A percentile compares a stretch with the other conserved stretches of the same genome.
phyloP scores from a whole-genome alignment of 53 echinoderm and acorn worm genomes.

The Holothuria scabra region DNA sequence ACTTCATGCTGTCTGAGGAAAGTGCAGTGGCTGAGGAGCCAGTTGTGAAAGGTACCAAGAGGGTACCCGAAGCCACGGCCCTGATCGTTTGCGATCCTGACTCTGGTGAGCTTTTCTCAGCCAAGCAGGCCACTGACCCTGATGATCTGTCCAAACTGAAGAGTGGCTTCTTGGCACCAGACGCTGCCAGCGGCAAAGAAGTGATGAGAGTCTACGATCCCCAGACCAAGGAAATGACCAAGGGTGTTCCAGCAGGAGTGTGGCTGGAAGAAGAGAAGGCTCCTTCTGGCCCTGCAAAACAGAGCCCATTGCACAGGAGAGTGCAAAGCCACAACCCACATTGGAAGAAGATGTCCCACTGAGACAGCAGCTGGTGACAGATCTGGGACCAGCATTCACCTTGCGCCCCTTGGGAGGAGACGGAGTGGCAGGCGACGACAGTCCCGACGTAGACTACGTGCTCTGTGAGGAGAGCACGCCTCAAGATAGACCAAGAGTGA shows the following conservation, averaged over 20 bases:
- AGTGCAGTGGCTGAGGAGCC: constrained; percentile 27
- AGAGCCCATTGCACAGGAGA: background rate
- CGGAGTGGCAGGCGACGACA: constrained; percentile 40
- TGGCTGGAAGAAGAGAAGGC: constrained; percentile 22
- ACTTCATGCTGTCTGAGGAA: constrained; percentile 13
- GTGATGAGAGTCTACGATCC: constrained; percentile 42
- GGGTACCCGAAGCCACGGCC: background rate
- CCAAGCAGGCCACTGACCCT: constrained; percentile 30
- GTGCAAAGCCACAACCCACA: constrained; percentile 13
- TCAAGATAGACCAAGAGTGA: constrained; percentile 45
- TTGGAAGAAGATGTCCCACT: constrained; percentile 51
- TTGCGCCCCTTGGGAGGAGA: constrained; percentile 64
- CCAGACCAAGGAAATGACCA: constrained; percentile 34
- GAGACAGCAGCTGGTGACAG: constrained; percentile 67
- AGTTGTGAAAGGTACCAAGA: background rate
- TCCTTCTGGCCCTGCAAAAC: background rate
- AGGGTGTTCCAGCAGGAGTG: constrained; percentile 22
- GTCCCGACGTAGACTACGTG: constrained; percentile 55
- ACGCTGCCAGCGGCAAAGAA: constrained; percentile 6
- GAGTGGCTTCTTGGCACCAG: constrained; percentile 22
- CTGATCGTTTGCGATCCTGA: constrained; percentile 40
- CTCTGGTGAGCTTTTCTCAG: constrained; percentile 15
- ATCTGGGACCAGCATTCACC: constrained; percentile 78
- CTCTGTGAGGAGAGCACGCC: constrained; percentile 23
- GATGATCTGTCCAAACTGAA: constrained; percentile 7